Evolutionary conservation across 2,113 vertebrate species (phyloP).

Genomic region (Damaliscus lunatus): DNA sequence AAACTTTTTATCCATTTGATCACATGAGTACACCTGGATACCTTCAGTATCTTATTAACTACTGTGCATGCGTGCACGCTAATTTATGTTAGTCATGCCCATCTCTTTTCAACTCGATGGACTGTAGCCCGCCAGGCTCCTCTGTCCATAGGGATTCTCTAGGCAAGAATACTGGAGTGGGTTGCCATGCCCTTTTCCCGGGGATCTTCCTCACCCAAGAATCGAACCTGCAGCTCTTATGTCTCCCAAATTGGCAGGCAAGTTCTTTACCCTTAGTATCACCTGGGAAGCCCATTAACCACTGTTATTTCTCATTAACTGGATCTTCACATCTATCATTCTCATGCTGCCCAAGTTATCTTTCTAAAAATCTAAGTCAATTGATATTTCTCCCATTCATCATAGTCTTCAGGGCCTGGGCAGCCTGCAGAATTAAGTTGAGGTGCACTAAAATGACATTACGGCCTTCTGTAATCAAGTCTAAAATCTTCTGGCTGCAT

Average conservation of each 20-base stretch:
- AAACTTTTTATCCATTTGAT: background rate
- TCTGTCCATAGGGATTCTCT: background rate
- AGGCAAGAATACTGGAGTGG: background rate
- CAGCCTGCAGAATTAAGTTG: background rate
- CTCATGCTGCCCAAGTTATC: background rate
- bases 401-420: background rate
- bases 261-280: background rate
- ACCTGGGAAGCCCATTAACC: background rate
- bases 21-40: background rate
- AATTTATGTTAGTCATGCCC: fast-evolving
- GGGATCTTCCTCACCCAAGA: background rate
- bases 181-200: background rate
- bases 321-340: conserved; percentile 1
- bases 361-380: background rate
- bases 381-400: background rate
- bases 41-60: conserved; percentile 11
- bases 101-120: background rate
- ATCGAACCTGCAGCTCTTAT: background rate
- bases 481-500: background rate
- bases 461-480: background rate
- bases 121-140: background rate
- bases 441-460: background rate
- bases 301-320: background rate
- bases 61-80: background rate
- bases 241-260: background rate